Evolutionary conservation across 92 coral and sea anemone species (phyloP), one percentile per base, ranked within the genome.

Genomic region (Hydrozoanthus gracilis): DNA sequence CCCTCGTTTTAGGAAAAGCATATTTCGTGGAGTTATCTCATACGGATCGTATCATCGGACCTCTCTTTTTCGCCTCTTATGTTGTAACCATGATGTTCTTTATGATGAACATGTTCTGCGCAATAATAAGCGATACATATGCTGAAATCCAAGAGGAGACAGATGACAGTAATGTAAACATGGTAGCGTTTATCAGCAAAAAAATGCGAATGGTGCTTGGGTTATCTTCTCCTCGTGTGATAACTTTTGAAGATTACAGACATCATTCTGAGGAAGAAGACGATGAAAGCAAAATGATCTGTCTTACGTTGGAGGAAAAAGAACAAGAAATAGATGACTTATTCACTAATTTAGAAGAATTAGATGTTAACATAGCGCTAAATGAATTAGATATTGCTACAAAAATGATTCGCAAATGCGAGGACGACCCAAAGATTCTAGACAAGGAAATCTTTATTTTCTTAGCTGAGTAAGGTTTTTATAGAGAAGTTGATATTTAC

Each of bases 61-160:
- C 94, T 0, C 18, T 91, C 2, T 91, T 76, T 47, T 91, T 88
- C 70, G 11, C 92, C 15, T 0, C 10, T 20, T 91, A 72, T 73
- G 78, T 91, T 48, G 54, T 91, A n/a, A 65, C 92, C 3, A 88
- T 91, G 88, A 89, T 88, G 61, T 91, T 91, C 66, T 88, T 88
- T 35, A 52, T 91, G 71, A 71, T 91, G 3, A 91, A 91, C 61
- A 91, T 91, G 94, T 88, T 91, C 79, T 73, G 89, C 45, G 92
- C 94, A 4, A 72, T 91, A 8, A 82, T 91, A 5, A 88, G 70
- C 62, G 94, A 91, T 73, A 79, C 92, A 0, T 91, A 91, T 79
- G 88, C 83, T 45, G 94, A 88, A 14, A 82, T 88, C 60, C 72
- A 55, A 44, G 68, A 88, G 51, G 90, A 86, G 78, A 80, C 79